Evolutionary conservation across 1,140 invertebrate genomes (phyloP).

Genomic region (Metopolophium dirhodum): DNA sequence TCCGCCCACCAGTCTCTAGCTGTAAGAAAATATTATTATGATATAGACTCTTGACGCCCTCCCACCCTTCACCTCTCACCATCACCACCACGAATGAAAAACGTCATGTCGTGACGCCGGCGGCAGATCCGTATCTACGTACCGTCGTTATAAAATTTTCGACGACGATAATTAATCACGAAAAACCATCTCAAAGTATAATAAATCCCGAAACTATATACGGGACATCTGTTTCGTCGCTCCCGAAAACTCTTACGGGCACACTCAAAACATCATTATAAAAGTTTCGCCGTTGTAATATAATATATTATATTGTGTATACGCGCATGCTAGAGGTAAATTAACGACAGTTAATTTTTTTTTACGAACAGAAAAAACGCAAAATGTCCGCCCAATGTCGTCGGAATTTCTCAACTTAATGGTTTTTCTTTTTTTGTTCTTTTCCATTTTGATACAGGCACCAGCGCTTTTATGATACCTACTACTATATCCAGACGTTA

Average conservation of each 20-base stretch:
- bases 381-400: not conserved
- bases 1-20: not conserved
- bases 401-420: not conserved
- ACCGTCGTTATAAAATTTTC: constrained; percentile 10
- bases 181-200: constrained; percentile 9
- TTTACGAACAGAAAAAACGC: not conserved
- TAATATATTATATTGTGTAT: not conserved
- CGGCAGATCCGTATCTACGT: not conserved
- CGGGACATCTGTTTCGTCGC: constrained; percentile 10
- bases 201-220: constrained; percentile 16
- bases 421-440: not conserved
- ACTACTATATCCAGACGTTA: no score
- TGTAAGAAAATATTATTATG: not conserved
- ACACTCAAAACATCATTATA: constrained; percentile 12
- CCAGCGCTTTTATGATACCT: no score
- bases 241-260: constrained; percentile 5
- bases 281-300: not conserved
- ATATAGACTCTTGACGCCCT: not conserved
- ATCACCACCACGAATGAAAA: not conserved
- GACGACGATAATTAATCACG: not conserved
- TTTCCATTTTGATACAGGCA: not conserved
- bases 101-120: not conserved
- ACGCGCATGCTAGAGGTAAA: not conserved
- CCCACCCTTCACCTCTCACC: no score
- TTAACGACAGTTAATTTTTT: not conserved